phyloP scores from a whole-genome alignment of 1,140 invertebrate species.

The Drosophila sproati region DNA sequence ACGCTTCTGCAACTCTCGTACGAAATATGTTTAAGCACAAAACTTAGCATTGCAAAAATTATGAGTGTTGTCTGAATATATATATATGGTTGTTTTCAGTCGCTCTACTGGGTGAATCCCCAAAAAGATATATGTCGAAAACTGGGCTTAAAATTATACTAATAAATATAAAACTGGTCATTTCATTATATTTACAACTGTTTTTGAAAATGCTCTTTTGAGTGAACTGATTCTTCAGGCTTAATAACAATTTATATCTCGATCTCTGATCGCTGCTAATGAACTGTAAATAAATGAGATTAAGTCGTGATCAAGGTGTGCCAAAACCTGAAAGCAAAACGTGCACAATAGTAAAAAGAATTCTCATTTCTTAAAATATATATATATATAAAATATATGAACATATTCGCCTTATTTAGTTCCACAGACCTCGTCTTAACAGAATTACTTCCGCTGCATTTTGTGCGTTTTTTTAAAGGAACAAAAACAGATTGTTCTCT shows the following conservation, averaged over 20 bases:
- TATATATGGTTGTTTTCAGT: background rate
- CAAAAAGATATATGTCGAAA: background rate
- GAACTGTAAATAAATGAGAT: slow-evolving; percentile 75
- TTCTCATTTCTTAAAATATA: background rate
- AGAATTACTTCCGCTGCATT: slow-evolving; percentile 46
- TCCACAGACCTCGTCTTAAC: background rate
- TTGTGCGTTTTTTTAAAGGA: slow-evolving; percentile 12
- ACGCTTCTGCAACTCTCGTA: slow-evolving; percentile 34
- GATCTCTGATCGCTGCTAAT: slow-evolving; percentile 62
- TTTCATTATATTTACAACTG: background rate
- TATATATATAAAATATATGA: too few relatives aligned
- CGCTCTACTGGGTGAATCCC: background rate
- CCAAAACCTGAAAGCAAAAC: slow-evolving; percentile 39
- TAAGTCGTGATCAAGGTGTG: slow-evolving; percentile 70
- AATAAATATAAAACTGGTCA: too few relatives aligned
- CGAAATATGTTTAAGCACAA: slow-evolving; percentile 25
- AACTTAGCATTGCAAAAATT: slow-evolving; percentile 77
- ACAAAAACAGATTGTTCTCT: slow-evolving; percentile 3
- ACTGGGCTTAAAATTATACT: too few relatives aligned
- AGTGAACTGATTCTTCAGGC: background rate
- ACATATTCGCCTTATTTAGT: background rate
- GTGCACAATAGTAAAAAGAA: slow-evolving; percentile 11
- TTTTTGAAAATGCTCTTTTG: too few relatives aligned
- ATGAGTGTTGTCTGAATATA: slow-evolving; percentile 30
- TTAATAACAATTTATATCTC: slow-evolving; percentile 38